Base-by-base conservation (phyloP, 2,113 vertebrate species). In the Phyllostomus hastatus region DNA sequence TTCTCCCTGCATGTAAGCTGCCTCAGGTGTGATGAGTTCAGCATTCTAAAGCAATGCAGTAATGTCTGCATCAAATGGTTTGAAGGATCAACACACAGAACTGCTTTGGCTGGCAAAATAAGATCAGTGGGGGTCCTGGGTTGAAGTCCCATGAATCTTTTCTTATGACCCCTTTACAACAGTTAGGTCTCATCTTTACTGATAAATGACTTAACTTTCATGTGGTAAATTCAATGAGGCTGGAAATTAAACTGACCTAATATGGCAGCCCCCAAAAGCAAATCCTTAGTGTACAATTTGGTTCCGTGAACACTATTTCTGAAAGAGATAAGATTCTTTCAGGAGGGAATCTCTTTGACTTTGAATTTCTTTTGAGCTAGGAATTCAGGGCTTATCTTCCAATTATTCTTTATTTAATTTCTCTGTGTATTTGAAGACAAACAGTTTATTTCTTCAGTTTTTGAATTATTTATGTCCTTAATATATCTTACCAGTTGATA, bases 191-290 rank as follows among this genome's bases (percentile, higher is more conserved):
- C 28, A 82, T 88, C 50, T 79, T 93, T 57, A 22, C 69, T 82
- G 64, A 83, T 31, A 85, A 91, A 84, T 93, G 41, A 24, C 26
- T 48, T 43, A 28, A 43, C 3, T 61, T 69, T 72, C 17, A 16
- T n/a, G 48, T 50, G 83, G 41, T 48, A 90, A 78, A 76, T 41
- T 1, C 78, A 82, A 8, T 5, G n/a, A 83, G 31, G 10, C 83
- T 87, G n/a, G 38, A 38, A 80, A 80, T 83, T 86, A 86, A 89
- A 88, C 28, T 85, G 67, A 80, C 76, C 41, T 87, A 91, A 95
- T 82, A 75, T 95, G 79, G 24, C 43, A 95, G 6, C 17, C 15
- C 2, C 20, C 57, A 89, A 52, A 31, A 92, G 16, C 28, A 96
- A 95, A 76, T 16, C 10, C 7, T 61, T 41, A 12, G 20, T 57